These are phyloP conservation scores for Liposcelis brunnea DNA, from an alignment of 2,888 invertebrate genomes.

Conservation along the genomic window DNA sequence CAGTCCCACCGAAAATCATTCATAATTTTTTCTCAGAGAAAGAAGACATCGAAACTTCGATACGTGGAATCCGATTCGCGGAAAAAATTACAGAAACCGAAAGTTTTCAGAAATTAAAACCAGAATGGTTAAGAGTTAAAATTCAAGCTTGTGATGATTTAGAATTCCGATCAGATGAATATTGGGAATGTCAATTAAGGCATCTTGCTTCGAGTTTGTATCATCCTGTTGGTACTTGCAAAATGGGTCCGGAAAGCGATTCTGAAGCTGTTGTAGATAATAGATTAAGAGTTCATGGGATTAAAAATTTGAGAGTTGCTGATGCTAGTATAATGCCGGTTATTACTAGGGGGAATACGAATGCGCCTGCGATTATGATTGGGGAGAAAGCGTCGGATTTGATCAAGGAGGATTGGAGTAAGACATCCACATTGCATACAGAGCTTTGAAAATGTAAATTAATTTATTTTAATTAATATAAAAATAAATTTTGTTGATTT, in stretches of 20 bases:
- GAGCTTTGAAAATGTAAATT: too few relatives aligned
- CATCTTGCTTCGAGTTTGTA: constrained; percentile 26
- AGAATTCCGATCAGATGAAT: not conserved
- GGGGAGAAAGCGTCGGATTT: too few relatives aligned
- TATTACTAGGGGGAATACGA: not conserved
- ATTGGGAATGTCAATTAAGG: not conserved
- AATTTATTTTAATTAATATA: too few relatives aligned
- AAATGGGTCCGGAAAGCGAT: constrained; percentile 61
- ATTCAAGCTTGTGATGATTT: too few relatives aligned
- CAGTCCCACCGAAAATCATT: constrained; percentile 17
- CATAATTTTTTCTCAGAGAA: constrained; percentile 36
- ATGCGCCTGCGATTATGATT: too few relatives aligned
- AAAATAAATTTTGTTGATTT: too few relatives aligned
- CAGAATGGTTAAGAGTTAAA: constrained; percentile 17
- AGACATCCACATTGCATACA: too few relatives aligned
- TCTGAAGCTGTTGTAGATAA: constrained; percentile 60
- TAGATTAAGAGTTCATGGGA: constrained; percentile 2
- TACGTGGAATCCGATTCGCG: constrained; percentile 31
- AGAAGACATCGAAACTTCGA: constrained; percentile 34
- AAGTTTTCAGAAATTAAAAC: constrained; percentile 25
- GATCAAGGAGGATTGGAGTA: too few relatives aligned
- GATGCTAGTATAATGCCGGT: constrained; percentile 6
- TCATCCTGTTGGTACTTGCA: constrained; percentile 62
- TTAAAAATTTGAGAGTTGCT: not conserved
- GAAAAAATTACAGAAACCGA: constrained; percentile 26